Evolutionary conservation across 2,888 invertebrate genomes (phyloP).

Genomic region (Dichetophora obliterata): DNA sequence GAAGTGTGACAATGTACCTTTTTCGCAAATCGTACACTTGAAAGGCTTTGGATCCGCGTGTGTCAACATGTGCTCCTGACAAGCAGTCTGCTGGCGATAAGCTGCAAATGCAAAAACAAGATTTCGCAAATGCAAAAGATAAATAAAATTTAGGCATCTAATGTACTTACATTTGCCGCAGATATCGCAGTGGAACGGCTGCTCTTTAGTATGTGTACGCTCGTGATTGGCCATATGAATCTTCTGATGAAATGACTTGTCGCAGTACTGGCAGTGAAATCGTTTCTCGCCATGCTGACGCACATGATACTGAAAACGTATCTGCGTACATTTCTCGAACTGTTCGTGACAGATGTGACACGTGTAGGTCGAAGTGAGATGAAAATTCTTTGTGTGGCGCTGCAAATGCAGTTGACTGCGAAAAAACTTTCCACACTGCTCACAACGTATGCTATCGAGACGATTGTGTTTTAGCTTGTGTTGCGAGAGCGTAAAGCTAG

Average conservation of each 20-base stretch:
- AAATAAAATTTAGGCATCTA: neutral
- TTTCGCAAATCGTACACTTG: slow-evolving; percentile 55
- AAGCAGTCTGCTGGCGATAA: slow-evolving; percentile 53
- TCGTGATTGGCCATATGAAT: slow-evolving; percentile 55
- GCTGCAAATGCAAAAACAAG: slow-evolving; percentile 35
- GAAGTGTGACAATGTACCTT: slow-evolving; percentile 39
- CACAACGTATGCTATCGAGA: slow-evolving; percentile 50
- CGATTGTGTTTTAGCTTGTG: slow-evolving; percentile 52
- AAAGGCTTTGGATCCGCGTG: slow-evolving; percentile 54
- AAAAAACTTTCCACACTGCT: slow-evolving; percentile 52
- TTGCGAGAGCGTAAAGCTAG: slow-evolving; percentile 49
- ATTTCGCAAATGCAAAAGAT: too few species aligned
- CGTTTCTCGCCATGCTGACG: slow-evolving; percentile 55
- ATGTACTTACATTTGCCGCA: slow-evolving; percentile 51
- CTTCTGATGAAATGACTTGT: slow-evolving; percentile 56
- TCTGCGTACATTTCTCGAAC: slow-evolving; percentile 54
- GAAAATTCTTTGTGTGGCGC: slow-evolving; percentile 53
- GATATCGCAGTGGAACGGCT: slow-evolving; percentile 53
- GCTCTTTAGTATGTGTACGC: slow-evolving; percentile 54
- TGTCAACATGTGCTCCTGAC: slow-evolving; percentile 53
- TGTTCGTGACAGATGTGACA: slow-evolving; percentile 54
- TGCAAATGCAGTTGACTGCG: slow-evolving; percentile 52
- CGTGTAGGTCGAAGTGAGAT: slow-evolving; percentile 53
- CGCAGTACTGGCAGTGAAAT: slow-evolving; percentile 54
- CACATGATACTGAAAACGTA: slow-evolving; percentile 55